phyloP scores from a whole-genome alignment of 64 coral and sea anemone species.

The Montipora capricornis region DNA sequence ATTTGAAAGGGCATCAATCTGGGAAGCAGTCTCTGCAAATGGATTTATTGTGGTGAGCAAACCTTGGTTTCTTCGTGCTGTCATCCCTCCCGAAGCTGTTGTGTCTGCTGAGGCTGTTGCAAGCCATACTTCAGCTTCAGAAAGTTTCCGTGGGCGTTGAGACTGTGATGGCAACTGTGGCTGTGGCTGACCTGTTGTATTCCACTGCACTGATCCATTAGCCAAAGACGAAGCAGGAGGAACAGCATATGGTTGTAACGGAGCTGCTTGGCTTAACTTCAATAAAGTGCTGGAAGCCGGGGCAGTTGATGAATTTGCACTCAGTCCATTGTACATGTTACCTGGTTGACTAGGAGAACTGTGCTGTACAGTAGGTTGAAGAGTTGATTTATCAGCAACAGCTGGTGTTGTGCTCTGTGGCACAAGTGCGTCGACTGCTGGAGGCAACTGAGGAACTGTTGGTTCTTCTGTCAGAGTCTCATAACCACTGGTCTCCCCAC shows the following conservation, averaged over 20 bases:
- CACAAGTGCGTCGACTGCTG: conserved; percentile 63
- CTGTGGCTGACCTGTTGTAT: not conserved
- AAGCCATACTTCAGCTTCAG: conserved; percentile 93
- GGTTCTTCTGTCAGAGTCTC: conserved; percentile 89
- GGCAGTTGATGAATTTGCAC: conserved; percentile 17
- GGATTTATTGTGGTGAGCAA: conserved; percentile 88
- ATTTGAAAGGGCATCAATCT: conserved; percentile 88
- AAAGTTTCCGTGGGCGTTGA: conserved; percentile 19
- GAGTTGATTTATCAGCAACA: conserved; percentile 6
- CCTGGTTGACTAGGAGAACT: conserved; percentile 37
- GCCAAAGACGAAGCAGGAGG: not conserved
- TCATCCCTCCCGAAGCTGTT: conserved; percentile 43
- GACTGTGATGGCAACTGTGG: not conserved
- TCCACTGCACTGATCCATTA: conserved; percentile 28
- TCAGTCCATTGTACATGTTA: conserved; percentile 63
- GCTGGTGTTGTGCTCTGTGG: not conserved
- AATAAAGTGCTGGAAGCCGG: conserved; percentile 13
- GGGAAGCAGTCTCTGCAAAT: conserved; percentile 65
- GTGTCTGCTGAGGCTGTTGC: conserved; percentile 72
- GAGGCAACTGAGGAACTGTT: conserved; percentile 83
- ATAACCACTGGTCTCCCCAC: conserved; percentile 77
- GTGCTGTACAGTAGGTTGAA: conserved; percentile 11
- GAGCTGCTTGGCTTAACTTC: conserved; percentile 25
- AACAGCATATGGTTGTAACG: conserved; percentile 65
- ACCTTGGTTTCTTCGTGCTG: conserved; percentile 73